Evolutionary conservation across 2,797 vertebrate genomes (phyloP), one percentile per base, ranked within the genome.

Genomic region (Notoglanidium macrostoma): DNA sequence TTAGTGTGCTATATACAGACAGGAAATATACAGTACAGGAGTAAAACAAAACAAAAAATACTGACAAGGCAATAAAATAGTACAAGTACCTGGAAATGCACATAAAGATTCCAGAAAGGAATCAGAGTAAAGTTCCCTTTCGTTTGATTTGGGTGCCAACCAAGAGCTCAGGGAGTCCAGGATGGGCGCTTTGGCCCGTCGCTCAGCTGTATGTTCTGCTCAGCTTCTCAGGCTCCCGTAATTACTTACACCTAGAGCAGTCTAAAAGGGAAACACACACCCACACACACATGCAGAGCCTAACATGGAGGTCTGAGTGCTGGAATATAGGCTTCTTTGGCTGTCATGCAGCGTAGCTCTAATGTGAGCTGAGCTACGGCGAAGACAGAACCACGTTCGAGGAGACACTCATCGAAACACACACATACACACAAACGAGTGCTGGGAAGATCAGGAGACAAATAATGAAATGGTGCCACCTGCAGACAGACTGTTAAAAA

Each of bases 21-120:
- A 93, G 92, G 78, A 92, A 94, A 93, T 93, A 90, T 91, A 93
- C 91, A 92, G 92, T 92, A 92, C 93, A 92, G 91, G 90, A 94
- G 40, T 15, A 76, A 77, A 67, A 51, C 11, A 26, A 77, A 85
- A 77, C 14, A 87, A 95, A 93, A 92, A 93, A 95, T 4, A 72
- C 26, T 94, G 87, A 85, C 93, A 94, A 95, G 87, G 95, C 96
- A 88, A 81, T 88, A 95, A 94, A 95, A 93, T 92, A 44, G 21
- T 55, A 93, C 93, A 95, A 96, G 96, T 96, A 96, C 97, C 96
- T 96, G 95, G 95, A 95, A 96, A 96, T 95, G 93, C 95, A 96
- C 93, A 93, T 94, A 95, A 96, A 97, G 97, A 98, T 98, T 97
- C 98, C 97, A 94, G 92, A 96, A 97, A 90, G 96, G 97, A 98